phyloP scores from a whole-genome alignment of 2,888 invertebrate species.

The Epinotia ramella region DNA sequence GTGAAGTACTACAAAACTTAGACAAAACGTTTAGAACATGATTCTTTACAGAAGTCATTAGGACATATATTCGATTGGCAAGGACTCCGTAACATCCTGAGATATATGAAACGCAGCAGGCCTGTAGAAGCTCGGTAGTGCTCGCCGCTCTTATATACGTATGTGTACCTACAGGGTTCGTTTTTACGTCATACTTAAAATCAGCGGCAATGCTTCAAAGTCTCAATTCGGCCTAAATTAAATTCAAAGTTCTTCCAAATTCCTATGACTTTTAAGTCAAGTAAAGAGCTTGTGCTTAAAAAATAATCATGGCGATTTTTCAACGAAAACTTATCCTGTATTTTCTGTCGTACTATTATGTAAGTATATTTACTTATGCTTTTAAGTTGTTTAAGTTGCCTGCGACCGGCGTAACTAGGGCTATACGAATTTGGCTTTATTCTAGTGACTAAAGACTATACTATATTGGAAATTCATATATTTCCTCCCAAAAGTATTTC shows the following conservation, averaged over 20 bases:
- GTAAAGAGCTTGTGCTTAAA: neutral
- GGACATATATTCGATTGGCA: neutral
- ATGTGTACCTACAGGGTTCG: constrained; percentile 20
- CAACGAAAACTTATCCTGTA: constrained; percentile 34
- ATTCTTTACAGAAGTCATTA: neutral
- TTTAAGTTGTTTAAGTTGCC: neutral
- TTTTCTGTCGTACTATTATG: constrained; percentile 2
- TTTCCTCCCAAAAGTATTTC: neutral
- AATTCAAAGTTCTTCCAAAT: neutral
- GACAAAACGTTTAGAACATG: neutral
- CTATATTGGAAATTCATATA: neutral
- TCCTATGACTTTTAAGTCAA: neutral
- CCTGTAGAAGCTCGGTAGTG: constrained; percentile 9
- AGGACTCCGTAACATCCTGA: constrained; percentile 24
- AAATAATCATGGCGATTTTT: neutral
- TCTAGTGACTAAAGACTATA: neutral
- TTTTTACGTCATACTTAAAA: constrained; percentile 8
- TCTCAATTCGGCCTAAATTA: neutral
- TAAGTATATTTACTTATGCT: neutral
- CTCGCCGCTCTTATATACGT: neutral
- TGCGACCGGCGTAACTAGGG: constrained; percentile 5
- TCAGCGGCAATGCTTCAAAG: neutral
- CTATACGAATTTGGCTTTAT: neutral
- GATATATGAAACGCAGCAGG: neutral
- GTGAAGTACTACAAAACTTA: neutral